Base-by-base conservation (phyloP, 1,140 invertebrate genomes). In the Drosophila oshimai region DNA sequence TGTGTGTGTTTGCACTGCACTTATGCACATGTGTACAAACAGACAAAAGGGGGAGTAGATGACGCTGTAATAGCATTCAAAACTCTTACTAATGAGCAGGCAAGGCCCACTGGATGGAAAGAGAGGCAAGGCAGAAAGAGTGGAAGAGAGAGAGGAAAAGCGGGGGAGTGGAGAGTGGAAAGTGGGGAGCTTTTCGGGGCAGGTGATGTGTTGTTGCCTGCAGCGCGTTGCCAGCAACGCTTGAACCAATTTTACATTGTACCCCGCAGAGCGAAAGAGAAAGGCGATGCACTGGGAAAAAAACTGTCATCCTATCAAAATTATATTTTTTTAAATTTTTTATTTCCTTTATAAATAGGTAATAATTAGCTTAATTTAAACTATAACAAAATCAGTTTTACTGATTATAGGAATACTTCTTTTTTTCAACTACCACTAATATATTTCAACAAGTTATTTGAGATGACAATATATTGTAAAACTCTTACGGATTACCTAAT, bases 11-110 rank as follows among this genome's bases (percentile, higher is more conserved):
- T 73, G 61, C 58, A 33, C 55, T 86, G 76, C 81, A 86, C 76
- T 86, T 87, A 87, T 81, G 81, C 76, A 86, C 81, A 88, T 73
- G 83, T 67, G 76, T 80, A 75, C 71, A 76, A 87, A 69, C 76
- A 77, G 64, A 39, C 24, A 45, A 17, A 36, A 29, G 31, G 31
- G n/a, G n/a, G 81, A 86, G 80, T 87, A 81, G 81, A 81, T 88
- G 81, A 81, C 77, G 77, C 76, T 81, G 83, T 87, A 87, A 87
- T 87, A 81, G 81, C 81, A 87, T 87, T 81, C 81, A 87, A 86
- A 87, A 87, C 81, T 87, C 81, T 80, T 65, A 87, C 81, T 87
- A 87, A 87, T 87, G 81, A 87, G 81, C 83, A 65, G 58, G 46
- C 69, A 24, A 65, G 22, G 60, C 28, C 9, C 28, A 22, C 15